Evolutionary conservation across 2,888 invertebrate genomes (phyloP).

Genomic region (Cepaea hortensis): DNA sequence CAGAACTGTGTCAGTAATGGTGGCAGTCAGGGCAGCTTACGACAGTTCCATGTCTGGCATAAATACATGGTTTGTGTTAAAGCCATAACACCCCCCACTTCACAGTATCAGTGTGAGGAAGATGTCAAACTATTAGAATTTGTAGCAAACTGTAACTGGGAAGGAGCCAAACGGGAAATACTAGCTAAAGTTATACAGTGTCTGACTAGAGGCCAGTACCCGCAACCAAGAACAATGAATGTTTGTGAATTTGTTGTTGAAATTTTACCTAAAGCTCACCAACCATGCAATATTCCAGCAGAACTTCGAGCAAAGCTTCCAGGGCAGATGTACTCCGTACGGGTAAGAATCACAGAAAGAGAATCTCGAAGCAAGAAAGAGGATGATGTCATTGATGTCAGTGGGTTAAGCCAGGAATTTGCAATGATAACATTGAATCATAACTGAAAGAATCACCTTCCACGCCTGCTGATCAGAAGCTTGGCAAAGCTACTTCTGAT

Average conservation of each 20-base stretch:
- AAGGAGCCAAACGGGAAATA: constrained; percentile 62
- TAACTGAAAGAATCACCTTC: not conserved
- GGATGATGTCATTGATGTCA: constrained; percentile 39
- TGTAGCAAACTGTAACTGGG: constrained; percentile 71
- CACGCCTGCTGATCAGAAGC: not conserved
- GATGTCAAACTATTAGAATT: constrained; percentile 70
- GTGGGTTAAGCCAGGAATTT: constrained; percentile 20
- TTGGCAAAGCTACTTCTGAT: not conserved
- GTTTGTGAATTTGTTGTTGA: constrained; percentile 62
- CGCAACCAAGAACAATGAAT: constrained; percentile 53
- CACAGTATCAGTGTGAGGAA: constrained; percentile 38
- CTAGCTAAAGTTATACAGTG: constrained; percentile 65
- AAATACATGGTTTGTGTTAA: constrained; percentile 71
- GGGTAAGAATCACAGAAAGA: constrained; percentile 59
- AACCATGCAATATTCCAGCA: constrained; percentile 65
- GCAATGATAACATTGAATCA: not conserved
- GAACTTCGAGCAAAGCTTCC: constrained; percentile 62
- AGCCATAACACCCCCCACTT: no score
- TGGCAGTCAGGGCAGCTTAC: not conserved
- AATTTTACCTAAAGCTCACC: constrained; percentile 65
- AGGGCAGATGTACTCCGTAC: constrained; percentile 63
- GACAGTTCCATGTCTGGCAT: constrained; percentile 57
- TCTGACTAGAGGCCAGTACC: constrained; percentile 59
- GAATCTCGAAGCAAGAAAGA: constrained; percentile 5
- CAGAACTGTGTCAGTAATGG: not conserved